Conservation (phyloP, 2,797 vertebrate genomes). For the Schizopygopsis pylzovi region DNA sequence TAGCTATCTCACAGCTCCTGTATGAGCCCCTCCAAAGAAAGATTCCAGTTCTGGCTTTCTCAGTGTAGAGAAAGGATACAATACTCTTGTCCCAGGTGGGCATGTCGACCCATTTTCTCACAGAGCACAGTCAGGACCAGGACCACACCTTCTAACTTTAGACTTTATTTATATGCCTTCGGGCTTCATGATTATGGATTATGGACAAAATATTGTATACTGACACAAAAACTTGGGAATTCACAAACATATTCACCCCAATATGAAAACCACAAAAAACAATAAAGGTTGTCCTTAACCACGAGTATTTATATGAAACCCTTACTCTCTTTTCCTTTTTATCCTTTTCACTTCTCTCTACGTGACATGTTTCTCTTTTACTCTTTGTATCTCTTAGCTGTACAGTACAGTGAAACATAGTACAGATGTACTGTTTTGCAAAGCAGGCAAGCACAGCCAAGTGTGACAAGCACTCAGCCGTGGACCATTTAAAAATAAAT, state of each 20-base stretch:
- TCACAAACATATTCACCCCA: conserved; percentile 18
- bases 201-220: neutral
- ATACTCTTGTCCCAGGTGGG: conserved; percentile 73
- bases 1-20: conserved; percentile 34
- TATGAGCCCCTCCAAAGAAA: conserved; percentile 17
- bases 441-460: conserved; percentile 8
- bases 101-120: conserved; percentile 75
- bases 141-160: conserved; percentile 32
- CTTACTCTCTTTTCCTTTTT: conserved; percentile 62
- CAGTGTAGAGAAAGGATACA: conserved; percentile 59
- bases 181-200: neutral
- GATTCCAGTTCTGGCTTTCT: conserved; percentile 13
- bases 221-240: neutral
- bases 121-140: conserved; percentile 61
- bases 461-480: conserved; percentile 33
- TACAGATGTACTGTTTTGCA: conserved; percentile 42
- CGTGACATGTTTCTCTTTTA: conserved; percentile 5
- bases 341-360: conserved; percentile 70
- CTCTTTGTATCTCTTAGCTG: neutral
- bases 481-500: conserved; percentile 7
- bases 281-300: conserved; percentile 63
- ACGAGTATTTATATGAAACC: conserved; percentile 67
- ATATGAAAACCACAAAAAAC: conserved; percentile 70
- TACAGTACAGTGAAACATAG: conserved; percentile 3
- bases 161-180: conserved; percentile 11